Conservation (phyloP, 2,797 vertebrate species). For the Distichodus sexfasciatus region DNA sequence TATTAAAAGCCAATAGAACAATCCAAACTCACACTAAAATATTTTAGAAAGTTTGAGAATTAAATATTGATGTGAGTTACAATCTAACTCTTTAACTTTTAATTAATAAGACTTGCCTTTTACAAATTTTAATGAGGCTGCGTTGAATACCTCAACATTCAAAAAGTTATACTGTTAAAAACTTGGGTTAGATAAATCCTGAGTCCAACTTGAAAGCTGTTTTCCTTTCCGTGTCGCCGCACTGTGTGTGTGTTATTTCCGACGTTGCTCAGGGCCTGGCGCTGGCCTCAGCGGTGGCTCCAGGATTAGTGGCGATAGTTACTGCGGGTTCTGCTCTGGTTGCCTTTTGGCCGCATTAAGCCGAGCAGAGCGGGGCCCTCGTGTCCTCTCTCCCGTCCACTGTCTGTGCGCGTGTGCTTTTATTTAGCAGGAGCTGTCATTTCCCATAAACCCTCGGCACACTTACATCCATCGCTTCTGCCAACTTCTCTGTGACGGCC, state of each 20-base stretch:
- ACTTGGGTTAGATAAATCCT: neutral
- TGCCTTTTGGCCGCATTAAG: conserved; percentile 35
- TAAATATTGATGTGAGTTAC: too few species aligned
- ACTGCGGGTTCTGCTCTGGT: conserved; percentile 40
- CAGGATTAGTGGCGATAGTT: conserved; percentile 43
- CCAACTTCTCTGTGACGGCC: conserved; percentile 69
- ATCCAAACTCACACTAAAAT: too few species aligned
- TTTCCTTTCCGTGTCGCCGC: neutral
- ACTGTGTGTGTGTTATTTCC: neutral
- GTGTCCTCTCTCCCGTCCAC: conserved; percentile 41
- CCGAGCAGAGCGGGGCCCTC: conserved; percentile 24
- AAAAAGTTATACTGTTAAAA: neutral
- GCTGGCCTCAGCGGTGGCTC: neutral
- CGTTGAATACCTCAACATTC: too few species aligned
- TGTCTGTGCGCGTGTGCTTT: conserved; percentile 61
- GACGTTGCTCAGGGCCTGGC: neutral
- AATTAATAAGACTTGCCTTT: too few species aligned
- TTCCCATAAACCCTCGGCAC: conserved; percentile 69
- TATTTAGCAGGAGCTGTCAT: conserved; percentile 74
- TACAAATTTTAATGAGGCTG: too few species aligned
- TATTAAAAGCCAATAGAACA: too few species aligned
- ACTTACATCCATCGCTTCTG: conserved; percentile 65
- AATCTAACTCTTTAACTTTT: too few species aligned
- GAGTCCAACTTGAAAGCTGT: neutral
- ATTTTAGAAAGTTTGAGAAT: too few species aligned